Evolutionary conservation across 2,888 invertebrate species (phyloP).

Genomic region (Acleris literana): DNA sequence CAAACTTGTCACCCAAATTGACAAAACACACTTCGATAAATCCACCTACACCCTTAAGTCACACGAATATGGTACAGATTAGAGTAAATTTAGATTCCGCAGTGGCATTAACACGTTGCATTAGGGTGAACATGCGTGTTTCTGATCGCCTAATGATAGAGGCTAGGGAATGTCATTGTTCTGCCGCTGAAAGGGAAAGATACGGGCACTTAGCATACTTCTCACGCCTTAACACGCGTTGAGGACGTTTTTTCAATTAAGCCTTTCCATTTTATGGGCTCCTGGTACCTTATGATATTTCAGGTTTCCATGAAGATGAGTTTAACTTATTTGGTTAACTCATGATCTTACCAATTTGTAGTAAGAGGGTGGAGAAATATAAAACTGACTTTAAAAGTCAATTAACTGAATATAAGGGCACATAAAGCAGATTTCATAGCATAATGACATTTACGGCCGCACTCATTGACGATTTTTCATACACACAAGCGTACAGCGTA

Average conservation of each 20-base stretch:
- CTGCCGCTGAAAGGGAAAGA: slow-evolving; percentile 51
- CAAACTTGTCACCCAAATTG: slow-evolving; percentile 1
- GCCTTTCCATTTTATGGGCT: slow-evolving; percentile 29
- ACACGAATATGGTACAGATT: slow-evolving; percentile 2
- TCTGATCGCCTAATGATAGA: slow-evolving; percentile 34
- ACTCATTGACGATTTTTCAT: no score
- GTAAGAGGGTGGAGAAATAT: background rate
- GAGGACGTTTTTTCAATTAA: slow-evolving; percentile 28
- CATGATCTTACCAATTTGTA: background rate
- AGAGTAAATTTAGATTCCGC: background rate
- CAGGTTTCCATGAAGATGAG: no score
- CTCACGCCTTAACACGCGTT: slow-evolving; percentile 47
- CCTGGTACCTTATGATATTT: slow-evolving; percentile 19
- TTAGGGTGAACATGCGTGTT: slow-evolving; percentile 29
- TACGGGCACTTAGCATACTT: slow-evolving; percentile 48
- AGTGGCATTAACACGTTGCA: background rate
- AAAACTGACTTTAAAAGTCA: no score
- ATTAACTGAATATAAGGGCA: no score
- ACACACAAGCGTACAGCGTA: no score
- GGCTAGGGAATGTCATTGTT: slow-evolving; percentile 50
- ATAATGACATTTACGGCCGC: no score
- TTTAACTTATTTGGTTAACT: no score
- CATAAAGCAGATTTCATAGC: no score
- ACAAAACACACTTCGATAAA: background rate
- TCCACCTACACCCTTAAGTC: background rate